Conservation (phyloP, 2,888 invertebrate genomes). For the Scaptomyza cyrtandrae region DNA sequence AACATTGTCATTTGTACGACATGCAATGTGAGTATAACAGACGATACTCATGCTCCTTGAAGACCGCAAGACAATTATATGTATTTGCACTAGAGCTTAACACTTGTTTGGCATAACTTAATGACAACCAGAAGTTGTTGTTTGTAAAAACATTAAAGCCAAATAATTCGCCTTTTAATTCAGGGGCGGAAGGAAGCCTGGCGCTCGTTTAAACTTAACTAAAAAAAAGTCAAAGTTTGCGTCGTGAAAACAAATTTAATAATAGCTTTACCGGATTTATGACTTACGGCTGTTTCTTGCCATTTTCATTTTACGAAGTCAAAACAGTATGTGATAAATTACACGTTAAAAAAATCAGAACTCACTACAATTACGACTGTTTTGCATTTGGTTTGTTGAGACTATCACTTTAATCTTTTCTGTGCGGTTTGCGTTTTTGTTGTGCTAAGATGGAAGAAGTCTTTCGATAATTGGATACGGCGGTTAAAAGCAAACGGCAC, state of each 20-base stretch:
- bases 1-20: not conserved
- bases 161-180: not conserved
- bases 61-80: not conserved
- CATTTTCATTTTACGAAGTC: not conserved
- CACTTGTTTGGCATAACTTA: not conserved
- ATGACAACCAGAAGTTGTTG: not conserved
- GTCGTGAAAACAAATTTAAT: not conserved
- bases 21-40: not conserved
- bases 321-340: not conserved
- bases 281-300: not conserved
- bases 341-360: not conserved
- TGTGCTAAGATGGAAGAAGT: not conserved
- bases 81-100: not conserved
- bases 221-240: not conserved
- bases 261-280: not conserved
- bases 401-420: not conserved
- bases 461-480: not conserved
- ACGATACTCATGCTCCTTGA: not conserved
- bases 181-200: not conserved
- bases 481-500: not conserved
- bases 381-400: not conserved
- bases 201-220: not conserved
- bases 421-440: not conserved
- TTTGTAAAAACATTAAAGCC: not conserved
- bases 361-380: not conserved